Conservation (phyloP, 2,113 vertebrate species). For the Laterallus jamaicensis region DNA sequence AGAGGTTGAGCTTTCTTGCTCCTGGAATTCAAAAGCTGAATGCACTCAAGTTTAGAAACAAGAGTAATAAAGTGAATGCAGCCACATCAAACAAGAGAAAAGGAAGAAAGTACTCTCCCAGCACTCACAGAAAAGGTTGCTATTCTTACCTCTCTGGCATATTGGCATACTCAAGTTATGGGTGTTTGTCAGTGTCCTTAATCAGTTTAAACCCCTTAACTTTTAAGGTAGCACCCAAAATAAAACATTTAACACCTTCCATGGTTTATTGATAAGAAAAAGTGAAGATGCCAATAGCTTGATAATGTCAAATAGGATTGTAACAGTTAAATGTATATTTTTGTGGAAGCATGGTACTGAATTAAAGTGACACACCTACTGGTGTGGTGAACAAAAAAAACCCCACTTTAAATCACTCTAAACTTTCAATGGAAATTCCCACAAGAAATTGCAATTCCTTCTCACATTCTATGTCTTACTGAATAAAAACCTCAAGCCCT, state of each 20-base stretch:
- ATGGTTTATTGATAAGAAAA: background rate
- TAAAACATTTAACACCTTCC: background rate
- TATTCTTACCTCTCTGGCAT: background rate
- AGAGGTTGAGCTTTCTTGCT: background rate
- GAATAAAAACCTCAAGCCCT: background rate
- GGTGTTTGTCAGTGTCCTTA: background rate
- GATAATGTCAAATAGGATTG: background rate
- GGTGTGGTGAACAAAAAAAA: background rate
- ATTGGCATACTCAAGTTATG: background rate
- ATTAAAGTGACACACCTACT: background rate
- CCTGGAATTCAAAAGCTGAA: background rate
- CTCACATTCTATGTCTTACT: background rate
- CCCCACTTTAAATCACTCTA: background rate
- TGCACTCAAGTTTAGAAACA: background rate
- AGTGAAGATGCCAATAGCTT: background rate
- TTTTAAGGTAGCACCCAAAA: background rate
- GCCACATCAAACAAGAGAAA: background rate
- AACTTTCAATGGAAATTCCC: background rate
- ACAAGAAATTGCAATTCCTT: background rate
- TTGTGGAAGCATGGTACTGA: background rate
- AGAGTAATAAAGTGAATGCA: background rate
- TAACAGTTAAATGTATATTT: no score
- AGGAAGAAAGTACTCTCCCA: background rate
- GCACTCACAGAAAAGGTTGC: background rate
- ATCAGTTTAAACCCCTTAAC: background rate